Conservation (phyloP, 2,888 invertebrate genomes). For the Strigamia transsilvanica region DNA sequence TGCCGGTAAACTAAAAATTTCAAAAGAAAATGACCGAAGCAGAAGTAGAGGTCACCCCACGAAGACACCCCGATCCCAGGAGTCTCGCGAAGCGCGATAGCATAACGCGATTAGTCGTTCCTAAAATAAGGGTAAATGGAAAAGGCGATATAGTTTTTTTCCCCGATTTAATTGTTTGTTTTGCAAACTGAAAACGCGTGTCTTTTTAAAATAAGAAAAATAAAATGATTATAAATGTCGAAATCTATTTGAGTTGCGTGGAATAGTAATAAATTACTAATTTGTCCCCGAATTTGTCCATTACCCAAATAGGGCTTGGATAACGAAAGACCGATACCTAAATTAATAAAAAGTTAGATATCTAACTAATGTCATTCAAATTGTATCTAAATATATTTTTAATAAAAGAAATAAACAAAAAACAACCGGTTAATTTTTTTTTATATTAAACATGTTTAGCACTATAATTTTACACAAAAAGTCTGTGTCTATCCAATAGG, state of each 20-base stretch:
- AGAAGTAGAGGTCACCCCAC: constrained; percentile 22
- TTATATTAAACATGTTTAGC: no score
- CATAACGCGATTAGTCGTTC: background rate
- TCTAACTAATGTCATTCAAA: no score
- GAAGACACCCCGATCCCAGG: background rate
- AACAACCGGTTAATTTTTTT: no score
- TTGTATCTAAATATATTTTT: no score
- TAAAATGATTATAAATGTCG: no score
- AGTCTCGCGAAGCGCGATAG: background rate
- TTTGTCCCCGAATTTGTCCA: no score
- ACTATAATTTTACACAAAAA: background rate
- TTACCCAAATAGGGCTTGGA: background rate
- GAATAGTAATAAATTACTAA: no score
- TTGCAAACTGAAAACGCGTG: no score
- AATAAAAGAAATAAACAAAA: no score
- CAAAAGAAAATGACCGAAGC: constrained; percentile 1
- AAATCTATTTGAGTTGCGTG: no score
- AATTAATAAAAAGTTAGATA: background rate
- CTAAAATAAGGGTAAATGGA: background rate
- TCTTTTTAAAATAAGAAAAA: no score
- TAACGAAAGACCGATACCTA: background rate
- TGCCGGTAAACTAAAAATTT: background rate
- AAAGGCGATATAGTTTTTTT: background rate
- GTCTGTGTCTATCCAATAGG: background rate
- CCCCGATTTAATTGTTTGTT: no score